Conservation (phyloP, 2,888 invertebrate species). For the Ferrisia virgata region DNA sequence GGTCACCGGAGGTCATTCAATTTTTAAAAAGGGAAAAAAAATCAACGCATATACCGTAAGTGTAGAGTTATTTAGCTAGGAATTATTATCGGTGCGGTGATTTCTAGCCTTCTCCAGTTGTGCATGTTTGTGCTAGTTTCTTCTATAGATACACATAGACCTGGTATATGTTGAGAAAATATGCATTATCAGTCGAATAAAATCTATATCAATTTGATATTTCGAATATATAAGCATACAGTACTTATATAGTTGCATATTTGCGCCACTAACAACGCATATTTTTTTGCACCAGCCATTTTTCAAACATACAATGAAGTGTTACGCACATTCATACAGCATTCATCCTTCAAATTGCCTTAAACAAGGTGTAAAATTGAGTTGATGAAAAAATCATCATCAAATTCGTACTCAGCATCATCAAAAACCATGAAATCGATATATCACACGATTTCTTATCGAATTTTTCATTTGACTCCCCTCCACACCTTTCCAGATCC, state of each 20-base stretch:
- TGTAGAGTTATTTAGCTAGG: too few species aligned
- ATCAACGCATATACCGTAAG: background rate
- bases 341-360: background rate
- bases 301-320: too few species aligned
- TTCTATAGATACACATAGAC: too few species aligned
- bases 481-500: background rate
- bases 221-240: background rate
- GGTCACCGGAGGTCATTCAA: constrained; percentile 14
- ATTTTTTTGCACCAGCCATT: background rate
- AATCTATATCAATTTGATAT: background rate
- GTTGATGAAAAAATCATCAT: background rate
- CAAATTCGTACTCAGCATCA: background rate
- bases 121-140: too few species aligned
- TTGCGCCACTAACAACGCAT: background rate
- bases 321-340: background rate
- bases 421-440: background rate
- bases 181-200: background rate
- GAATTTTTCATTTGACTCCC: background rate
- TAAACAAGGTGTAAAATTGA: background rate
- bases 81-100: too few species aligned
- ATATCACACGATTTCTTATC: background rate
- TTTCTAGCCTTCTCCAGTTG: too few species aligned
- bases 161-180: too few species aligned
- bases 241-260: background rate
- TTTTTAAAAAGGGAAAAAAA: background rate